These are phyloP conservation scores for Decapterus maruadsi DNA, from an alignment of 2,797 vertebrate genomes.

Conservation along the genomic window DNA sequence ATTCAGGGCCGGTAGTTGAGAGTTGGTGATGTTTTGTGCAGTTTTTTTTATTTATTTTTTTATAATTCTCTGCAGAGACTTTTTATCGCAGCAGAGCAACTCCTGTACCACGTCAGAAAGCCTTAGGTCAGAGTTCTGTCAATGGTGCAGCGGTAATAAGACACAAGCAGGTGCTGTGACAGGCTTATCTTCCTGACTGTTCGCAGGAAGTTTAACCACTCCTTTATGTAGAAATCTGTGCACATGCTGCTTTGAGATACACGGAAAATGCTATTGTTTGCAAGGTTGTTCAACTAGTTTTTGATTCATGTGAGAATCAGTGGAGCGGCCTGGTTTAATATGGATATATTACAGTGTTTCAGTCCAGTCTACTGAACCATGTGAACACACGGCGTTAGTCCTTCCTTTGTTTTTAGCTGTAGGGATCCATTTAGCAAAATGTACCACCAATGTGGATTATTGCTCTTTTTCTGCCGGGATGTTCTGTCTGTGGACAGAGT, in stretches of 20 bases:
- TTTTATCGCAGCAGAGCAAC: too few species aligned
- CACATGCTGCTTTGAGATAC: neutral
- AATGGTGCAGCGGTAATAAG: too few species aligned
- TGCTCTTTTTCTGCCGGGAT: neutral
- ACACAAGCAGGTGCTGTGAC: too few species aligned
- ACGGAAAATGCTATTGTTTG: neutral
- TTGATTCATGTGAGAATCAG: neutral
- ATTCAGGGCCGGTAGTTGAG: too few species aligned
- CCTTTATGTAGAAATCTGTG: neutral
- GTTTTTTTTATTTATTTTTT: too few species aligned
- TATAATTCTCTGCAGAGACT: too few species aligned
- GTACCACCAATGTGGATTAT: neutral
- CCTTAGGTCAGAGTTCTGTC: too few species aligned
- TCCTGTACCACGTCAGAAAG: too few species aligned
- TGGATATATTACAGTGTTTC: neutral
- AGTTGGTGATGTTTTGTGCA: too few species aligned
- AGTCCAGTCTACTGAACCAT: neutral
- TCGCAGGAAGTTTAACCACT: too few species aligned
- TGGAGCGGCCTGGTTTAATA: neutral
- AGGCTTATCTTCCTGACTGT: too few species aligned
- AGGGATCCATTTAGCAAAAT: neutral
- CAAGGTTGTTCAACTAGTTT: neutral
- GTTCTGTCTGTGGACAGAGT: neutral
- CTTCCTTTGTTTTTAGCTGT: slow-evolving; percentile 2
- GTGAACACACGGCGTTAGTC: neutral